phyloP scores from a whole-genome alignment of 2,113 vertebrate species.

The Scytalopus superciliaris region DNA sequence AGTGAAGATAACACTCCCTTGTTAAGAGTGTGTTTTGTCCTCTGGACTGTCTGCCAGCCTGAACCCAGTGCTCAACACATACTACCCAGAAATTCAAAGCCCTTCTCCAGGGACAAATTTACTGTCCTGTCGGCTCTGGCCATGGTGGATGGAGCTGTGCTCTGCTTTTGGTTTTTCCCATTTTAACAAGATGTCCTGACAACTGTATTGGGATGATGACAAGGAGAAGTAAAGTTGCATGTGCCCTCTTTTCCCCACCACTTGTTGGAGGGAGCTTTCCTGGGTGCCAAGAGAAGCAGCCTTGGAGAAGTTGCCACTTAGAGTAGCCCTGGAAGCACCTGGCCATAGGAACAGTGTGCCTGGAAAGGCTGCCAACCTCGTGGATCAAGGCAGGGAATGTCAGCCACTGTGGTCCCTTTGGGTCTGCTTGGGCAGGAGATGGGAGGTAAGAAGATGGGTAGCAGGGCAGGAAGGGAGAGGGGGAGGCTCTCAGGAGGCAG shows the following conservation, averaged over 20 bases:
- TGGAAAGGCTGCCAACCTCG: background rate
- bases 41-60: background rate
- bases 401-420: background rate
- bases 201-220: background rate
- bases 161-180: background rate
- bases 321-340: background rate
- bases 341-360: background rate
- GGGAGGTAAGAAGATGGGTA: background rate
- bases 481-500: background rate
- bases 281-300: background rate
- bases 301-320: background rate
- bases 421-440: background rate
- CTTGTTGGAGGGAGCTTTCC: background rate
- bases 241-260: background rate
- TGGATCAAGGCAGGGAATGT: background rate
- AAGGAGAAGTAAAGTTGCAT: background rate
- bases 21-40: background rate
- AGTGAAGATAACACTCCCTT: background rate
- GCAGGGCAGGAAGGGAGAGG: background rate
- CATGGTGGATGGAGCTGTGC: accelerated
- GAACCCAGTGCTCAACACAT: background rate
- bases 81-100: background rate
- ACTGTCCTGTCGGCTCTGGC: background rate
- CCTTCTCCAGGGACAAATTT: background rate
- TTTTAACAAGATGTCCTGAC: background rate